A percentile compares a stretch with the other conserved stretches of the same genome.
Conservation (phyloP, 1,140 invertebrate species). For the Drosophila willistoni region DNA sequence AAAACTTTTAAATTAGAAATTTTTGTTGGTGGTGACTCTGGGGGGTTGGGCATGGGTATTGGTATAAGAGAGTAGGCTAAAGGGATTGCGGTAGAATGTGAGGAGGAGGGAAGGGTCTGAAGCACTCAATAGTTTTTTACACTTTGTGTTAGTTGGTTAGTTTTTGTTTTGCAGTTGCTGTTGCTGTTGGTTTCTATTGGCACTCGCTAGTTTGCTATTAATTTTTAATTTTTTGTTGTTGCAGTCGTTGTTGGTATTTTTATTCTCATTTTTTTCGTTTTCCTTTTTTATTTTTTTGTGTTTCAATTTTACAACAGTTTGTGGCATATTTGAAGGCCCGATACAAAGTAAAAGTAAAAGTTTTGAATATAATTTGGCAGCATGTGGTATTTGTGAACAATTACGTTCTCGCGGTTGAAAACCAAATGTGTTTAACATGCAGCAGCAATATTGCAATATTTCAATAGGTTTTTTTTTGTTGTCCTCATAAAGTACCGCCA, state of each 20-base stretch:
- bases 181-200: constrained; percentile 70
- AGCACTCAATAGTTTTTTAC: constrained; percentile 79
- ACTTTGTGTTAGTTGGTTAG: constrained; percentile 77
- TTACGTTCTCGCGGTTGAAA: neutral
- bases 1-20: constrained; percentile 82
- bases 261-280: neutral
- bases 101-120: constrained; percentile 35
- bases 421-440: neutral
- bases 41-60: neutral
- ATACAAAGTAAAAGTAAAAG: constrained; percentile 51
- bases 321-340: constrained; percentile 46
- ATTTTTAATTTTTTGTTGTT: constrained; percentile 72
- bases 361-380: constrained; percentile 70
- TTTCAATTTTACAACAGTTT: constrained; percentile 50
- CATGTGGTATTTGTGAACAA: constrained; percentile 40
- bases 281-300: neutral
- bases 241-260: neutral
- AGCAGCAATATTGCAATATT: neutral
- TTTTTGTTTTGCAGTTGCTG: constrained; percentile 60
- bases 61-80: neutral
- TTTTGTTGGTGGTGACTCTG: constrained; percentile 62
- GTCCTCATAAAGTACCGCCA: too few species aligned
- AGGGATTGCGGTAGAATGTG: neutral
- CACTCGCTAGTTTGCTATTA: constrained; percentile 80
- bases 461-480: too few species aligned